These are phyloP conservation scores for Syngnathus floridae DNA, from an alignment of 2,113 vertebrate species.

Conservation along the genomic window DNA sequence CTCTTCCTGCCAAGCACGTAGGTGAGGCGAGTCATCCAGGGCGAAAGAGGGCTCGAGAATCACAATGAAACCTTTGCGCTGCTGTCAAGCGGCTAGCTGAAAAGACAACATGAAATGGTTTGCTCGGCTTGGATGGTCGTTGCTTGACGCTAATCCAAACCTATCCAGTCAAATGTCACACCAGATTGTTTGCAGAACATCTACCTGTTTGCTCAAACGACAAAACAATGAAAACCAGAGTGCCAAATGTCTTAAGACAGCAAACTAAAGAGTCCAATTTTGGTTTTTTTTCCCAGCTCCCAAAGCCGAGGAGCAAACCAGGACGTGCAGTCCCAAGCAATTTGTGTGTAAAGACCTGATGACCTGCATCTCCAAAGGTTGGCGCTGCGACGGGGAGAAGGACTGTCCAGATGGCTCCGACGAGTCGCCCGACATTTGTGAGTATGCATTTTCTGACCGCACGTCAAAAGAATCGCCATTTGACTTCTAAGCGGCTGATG, in stretches of 20 bases:
- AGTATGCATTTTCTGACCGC: constrained; percentile 45
- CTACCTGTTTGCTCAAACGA: neutral
- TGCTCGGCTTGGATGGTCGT: no score
- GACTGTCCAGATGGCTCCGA: constrained; percentile 97
- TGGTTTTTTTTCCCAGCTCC: constrained; percentile 66
- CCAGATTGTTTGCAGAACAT: no score
- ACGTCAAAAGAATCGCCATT: no score
- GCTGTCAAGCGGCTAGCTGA: constrained; percentile 8
- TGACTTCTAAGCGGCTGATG: no score
- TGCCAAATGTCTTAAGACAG: neutral
- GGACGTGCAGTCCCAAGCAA: constrained; percentile 94
- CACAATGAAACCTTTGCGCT: constrained; percentile 60
- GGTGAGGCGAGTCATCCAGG: constrained; percentile 57
- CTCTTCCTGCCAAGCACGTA: constrained; percentile 65
- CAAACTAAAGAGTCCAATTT: no score
- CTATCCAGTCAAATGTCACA: no score
- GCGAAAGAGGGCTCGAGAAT: constrained; percentile 61
- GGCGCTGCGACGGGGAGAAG: constrained; percentile 94
- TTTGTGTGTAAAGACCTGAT: constrained; percentile 96
- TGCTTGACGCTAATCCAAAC: no score
- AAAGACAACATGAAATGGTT: no score
- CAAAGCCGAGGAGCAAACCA: constrained; percentile 58
- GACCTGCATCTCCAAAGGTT: constrained; percentile 96
- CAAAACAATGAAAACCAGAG: neutral
- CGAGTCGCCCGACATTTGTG: constrained; percentile 93